Evolutionary conservation across 1,140 invertebrate species (phyloP), one percentile per base, ranked within the genome.

Genomic region (Ceratosolen solmsi): DNA sequence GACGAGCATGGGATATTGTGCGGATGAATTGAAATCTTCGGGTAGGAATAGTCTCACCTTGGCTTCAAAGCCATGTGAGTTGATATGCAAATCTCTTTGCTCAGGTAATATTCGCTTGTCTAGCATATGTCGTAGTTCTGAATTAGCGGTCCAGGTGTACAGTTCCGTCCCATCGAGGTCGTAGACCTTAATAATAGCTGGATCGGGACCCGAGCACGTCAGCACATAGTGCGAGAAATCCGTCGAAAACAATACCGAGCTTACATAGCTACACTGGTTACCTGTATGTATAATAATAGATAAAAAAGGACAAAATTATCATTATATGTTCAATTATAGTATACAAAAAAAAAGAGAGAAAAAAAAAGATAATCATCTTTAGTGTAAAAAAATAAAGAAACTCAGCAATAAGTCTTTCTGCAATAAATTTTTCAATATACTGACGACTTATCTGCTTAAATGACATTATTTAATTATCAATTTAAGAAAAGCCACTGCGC

Each of bases 161-260:
- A 89, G 7, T 81, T 79, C 65, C 51, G 85, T 71, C 5, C 79
- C 30, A 0, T 68, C 71, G 0, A 51, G 5, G 51, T 88, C 78
- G 70, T 82, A 83, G n/a, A 89, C 82, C 11, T 30, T 63, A 0
- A 87, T 80, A 2, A 51, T 78, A 0, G 60, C 1, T 0, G 93
- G 92, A 63, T 92, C 89, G 2, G 93, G 90, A 15, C 95, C 95
- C 22, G 86, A 90, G 87, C 97, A 98, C 25, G 92, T 93, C n/a
- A 96, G 87, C 0, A 93, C 92, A 85, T 96, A 95, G 84, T 94
- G 93, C 0, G 93, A 92, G 2, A 90, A 92, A n/a, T 93, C 91
- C 15, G 88, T 90, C 80, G 95, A 96, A 80, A 97, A 94, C 1
- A 90, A 90, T 0, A 92, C 94, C 17, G 76, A 74, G 41, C 93